Base-by-base conservation (phyloP, 2,888 invertebrate genomes). In the Dicyrtoma fusca region DNA sequence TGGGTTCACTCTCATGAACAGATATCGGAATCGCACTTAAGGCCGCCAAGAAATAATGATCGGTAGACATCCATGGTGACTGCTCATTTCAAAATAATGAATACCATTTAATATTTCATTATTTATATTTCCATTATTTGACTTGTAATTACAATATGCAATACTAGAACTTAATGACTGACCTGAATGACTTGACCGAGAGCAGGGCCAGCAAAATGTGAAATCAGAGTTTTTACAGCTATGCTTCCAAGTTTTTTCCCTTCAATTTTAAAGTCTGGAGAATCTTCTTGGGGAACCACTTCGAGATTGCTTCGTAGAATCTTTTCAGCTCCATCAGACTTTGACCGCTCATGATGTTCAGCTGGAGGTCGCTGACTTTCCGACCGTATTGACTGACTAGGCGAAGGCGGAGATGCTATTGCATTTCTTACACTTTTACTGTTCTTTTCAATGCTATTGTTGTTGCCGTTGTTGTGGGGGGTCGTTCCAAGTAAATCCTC, bases 1-100 rank as follows among this genome's bases (percentile, higher is more conserved):
- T 92, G 0, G 91, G 89, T 83, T 94, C 92, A 51, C 87, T 88
- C 82, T 94, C 93, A 79, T 90, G 89, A 0, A 94, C 90, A 1
- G 91, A 86, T n/a, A 91, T 75, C 19, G 81, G 81, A 13, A 81
- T 72, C 0, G 65, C 61, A 23, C 75, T 76, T 11, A 75, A 66
- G 17, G 69, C 25, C 3, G 77, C 69, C 61, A 72, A 65, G 55
- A 79, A 76, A 53, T 90, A 88, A 83, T 94, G 92, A 81, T 93
- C 92, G 76, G 88, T 87, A 0, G 86, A 79, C 14, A 87, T 85
- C 81, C 91, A 87, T 1, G 91, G 90, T 74, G 87, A 87, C 83
- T 88, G 83, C 74, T 87, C 83, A n/a, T n/a, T n/a, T n/a, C n/a
- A 17, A 83, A 81, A 25, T 11, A 71, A 65, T 53, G 55, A 68